These are phyloP conservation scores for Diorhabda sublineata DNA, from an alignment of 1,140 invertebrate genomes.

Conservation along the genomic window DNA sequence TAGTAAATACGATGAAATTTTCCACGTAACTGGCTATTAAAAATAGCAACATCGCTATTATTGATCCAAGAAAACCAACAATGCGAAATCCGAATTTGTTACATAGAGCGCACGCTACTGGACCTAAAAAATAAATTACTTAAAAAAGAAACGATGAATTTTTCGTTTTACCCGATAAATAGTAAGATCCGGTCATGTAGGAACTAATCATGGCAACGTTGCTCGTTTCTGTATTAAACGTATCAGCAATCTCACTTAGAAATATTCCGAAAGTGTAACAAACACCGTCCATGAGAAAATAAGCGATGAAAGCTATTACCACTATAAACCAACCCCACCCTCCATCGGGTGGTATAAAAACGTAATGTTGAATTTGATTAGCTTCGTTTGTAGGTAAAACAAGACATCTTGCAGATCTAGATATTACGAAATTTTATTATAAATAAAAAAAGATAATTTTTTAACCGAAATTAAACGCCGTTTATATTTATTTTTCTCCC, in stretches of 20 bases:
- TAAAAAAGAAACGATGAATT: slow-evolving; percentile 14
- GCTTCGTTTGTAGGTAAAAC: too few relatives aligned
- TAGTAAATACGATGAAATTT: slow-evolving; percentile 54
- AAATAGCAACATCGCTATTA: slow-evolving; percentile 56
- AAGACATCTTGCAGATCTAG: too few relatives aligned
- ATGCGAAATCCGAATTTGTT: slow-evolving; percentile 71
- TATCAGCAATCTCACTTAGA: slow-evolving; percentile 52
- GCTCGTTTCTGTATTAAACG: slow-evolving; percentile 55
- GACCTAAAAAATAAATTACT: slow-evolving; percentile 55
- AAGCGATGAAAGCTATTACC: slow-evolving; percentile 51
- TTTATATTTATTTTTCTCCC: too few relatives aligned
- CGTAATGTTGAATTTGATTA: slow-evolving; percentile 20
- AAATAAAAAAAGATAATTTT: too few relatives aligned
- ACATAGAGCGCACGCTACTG: slow-evolving; percentile 67
- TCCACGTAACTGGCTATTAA: slow-evolving; percentile 54
- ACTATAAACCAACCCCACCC: slow-evolving; percentile 72
- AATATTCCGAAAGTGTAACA: slow-evolving; percentile 69
- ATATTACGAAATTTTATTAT: too few relatives aligned
- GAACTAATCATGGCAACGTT: slow-evolving; percentile 61
- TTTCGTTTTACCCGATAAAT: slow-evolving; percentile 57
- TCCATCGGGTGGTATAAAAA: slow-evolving; percentile 63
- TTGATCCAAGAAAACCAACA: slow-evolving; percentile 63
- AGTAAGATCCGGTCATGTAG: slow-evolving; percentile 65
- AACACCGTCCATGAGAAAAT: slow-evolving; percentile 75
- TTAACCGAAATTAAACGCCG: too few relatives aligned